Percentiles rank a stretch among this genome's conserved stretches.
These are phyloP conservation scores for Xenopus tropicalis DNA, from an alignment of 2,113 vertebrate species.

Conservation along the genomic window UCB_Xtro_10.0 CM004452.2:2908501-2909000, in stretches of 20 bases:
- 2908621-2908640: too few species aligned
- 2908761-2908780: conserved; percentile 66
- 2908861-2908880: too few species aligned
- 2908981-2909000: conserved; percentile 66
- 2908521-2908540: too few species aligned
- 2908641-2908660: background rate
- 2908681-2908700: conserved; percentile 1
- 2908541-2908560: too few species aligned
- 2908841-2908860: too few species aligned
- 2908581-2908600: too few species aligned
- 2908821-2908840: too few species aligned
- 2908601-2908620: too few species aligned
- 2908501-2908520: too few species aligned
- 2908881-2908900: conserved; percentile 20
- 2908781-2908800: background rate
- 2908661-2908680: conserved; percentile 12
- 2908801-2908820: too few species aligned
- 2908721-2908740: background rate
- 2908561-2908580: too few species aligned
- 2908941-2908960: conserved; percentile 57
- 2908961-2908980: conserved; percentile 70
- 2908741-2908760: conserved; percentile 67
- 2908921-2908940: conserved; percentile 63
- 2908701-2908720: conserved; percentile 3
- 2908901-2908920: conserved; percentile 64